These are phyloP conservation scores for Clamator glandarius DNA, from an alignment of 2,797 vertebrate species.

Conservation along the genomic window DNA sequence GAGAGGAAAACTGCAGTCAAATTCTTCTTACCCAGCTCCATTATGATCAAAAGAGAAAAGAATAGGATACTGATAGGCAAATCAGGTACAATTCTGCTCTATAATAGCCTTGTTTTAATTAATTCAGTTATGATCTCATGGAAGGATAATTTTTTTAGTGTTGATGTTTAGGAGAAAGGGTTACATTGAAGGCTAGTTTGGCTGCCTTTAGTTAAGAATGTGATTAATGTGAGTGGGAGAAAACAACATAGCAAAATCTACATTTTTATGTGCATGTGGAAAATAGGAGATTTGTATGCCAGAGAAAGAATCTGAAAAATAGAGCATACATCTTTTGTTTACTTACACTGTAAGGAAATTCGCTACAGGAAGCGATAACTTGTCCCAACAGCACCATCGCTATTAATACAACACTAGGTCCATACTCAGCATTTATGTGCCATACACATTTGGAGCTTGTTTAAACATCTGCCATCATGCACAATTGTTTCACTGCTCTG, in stretches of 20 bases:
- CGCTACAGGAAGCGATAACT: background rate
- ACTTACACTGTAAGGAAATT: background rate
- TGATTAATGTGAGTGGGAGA: slow-evolving; percentile 68
- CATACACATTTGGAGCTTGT: background rate
- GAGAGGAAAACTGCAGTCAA: slow-evolving; percentile 8
- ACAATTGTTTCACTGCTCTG: background rate
- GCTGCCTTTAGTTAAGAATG: slow-evolving; percentile 56
- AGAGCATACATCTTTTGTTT: background rate
- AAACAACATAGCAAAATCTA: slow-evolving; percentile 11
- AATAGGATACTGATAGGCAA: background rate
- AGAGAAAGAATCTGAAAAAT: background rate
- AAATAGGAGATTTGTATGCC: slow-evolving; percentile 19
- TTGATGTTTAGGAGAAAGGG: slow-evolving; percentile 62
- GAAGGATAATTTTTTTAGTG: slow-evolving; percentile 54
- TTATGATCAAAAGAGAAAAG: slow-evolving; percentile 15
- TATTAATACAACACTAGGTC: background rate
- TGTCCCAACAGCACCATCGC: background rate
- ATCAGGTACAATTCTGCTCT: slow-evolving; percentile 57
- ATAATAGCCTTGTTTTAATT: slow-evolving; percentile 51
- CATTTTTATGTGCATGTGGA: background rate
- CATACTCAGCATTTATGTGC: background rate
- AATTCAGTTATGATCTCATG: slow-evolving; percentile 59
- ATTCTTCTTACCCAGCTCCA: background rate
- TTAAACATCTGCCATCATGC: background rate
- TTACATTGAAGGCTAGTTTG: slow-evolving; percentile 43